Base-by-base conservation (phyloP, 2,113 vertebrate species). In the Oryzias javanicus region DNA sequence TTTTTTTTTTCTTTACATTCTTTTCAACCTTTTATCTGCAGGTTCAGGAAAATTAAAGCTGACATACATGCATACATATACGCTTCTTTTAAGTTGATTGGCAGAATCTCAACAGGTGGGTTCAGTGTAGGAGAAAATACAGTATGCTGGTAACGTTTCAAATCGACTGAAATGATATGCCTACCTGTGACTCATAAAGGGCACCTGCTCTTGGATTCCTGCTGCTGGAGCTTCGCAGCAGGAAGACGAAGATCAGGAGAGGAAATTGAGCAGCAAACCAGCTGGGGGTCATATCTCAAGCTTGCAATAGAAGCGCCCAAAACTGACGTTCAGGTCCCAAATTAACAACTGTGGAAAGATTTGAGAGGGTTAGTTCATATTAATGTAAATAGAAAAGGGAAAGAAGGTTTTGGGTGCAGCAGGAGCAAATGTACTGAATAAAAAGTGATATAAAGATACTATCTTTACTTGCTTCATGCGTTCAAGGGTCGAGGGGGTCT, bases 131-230 rank as follows among this genome's bases (percentile, higher is more conserved):
- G 50, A 67, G 42, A 52, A 59, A 24, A 57, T 51, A 18, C 46
- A 19, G 18, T 47, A 48, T 63, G 60, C 57, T 72, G 10, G 4
- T 45, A 47, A 63, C 42, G 52, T 74, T 81, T 81, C 47, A 71
- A 77, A 82, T 62, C 29, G 70, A 67, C 74, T 14, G 22, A 64
- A 71, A 74, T 73, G 60, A 65, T 76, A 66, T 74, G 56, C 55
- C 50, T 72, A 72, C 65, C 78, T 76, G 60, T 78, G 66, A 79
- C 49, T 84, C 73, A 82, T 58, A 68, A 74, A 79, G 67, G 64
- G 49, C 82, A 83, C 70, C 80, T 82, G 74, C 56, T 46, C 61
- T 57, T 25, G 42, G 40, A 22, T 27, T 52, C 67, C 80, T 60
- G 80, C 79, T 79, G 80, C 19, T 1, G 49, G 62, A 49, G 60